These are phyloP conservation scores for Crematogaster levior DNA, from an alignment of 2,888 invertebrate genomes.

Conservation along the genomic window DNA sequence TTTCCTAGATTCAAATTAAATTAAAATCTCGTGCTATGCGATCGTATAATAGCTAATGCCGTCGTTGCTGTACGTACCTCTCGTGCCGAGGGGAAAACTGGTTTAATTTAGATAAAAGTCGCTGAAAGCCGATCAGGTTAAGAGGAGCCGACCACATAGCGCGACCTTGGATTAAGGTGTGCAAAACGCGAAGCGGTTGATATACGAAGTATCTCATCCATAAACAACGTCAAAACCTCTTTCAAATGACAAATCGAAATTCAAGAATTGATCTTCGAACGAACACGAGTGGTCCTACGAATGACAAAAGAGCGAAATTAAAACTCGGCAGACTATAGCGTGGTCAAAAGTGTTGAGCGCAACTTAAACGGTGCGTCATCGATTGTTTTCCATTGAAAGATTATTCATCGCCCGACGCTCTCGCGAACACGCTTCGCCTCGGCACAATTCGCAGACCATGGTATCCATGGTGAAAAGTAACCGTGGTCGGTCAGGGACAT, in stretches of 20 bases:
- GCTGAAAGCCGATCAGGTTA: conserved; percentile 23
- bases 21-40: neutral
- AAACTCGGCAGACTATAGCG: neutral
- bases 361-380: conserved; percentile 1
- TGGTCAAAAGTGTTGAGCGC: neutral
- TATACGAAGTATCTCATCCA: neutral
- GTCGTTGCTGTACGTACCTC: conserved; percentile 2
- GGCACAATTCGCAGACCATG: conserved; percentile 23
- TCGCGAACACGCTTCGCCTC: neutral
- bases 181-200: conserved; percentile 7
- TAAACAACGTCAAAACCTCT: neutral
- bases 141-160: conserved; percentile 19
- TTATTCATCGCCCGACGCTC: neutral
- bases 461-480: conserved; percentile 25
- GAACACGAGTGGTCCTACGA: neutral
- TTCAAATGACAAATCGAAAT: neutral
- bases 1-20: neutral
- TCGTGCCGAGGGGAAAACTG: conserved; percentile 10
- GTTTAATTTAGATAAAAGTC: conserved; percentile 52
- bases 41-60: conserved; percentile 2
- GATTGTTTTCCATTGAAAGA: conserved; percentile 21
- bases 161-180: conserved; percentile 28
- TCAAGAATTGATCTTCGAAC: conserved; percentile 12
- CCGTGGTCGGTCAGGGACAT: conserved; percentile 45
- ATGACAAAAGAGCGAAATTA: conserved; percentile 21